Percentiles rank a stretch among this genome's conserved stretches.
Evolutionary conservation across 1,140 invertebrate species (phyloP).

Genomic region (Trachymyrmex septentrionalis): DNA sequence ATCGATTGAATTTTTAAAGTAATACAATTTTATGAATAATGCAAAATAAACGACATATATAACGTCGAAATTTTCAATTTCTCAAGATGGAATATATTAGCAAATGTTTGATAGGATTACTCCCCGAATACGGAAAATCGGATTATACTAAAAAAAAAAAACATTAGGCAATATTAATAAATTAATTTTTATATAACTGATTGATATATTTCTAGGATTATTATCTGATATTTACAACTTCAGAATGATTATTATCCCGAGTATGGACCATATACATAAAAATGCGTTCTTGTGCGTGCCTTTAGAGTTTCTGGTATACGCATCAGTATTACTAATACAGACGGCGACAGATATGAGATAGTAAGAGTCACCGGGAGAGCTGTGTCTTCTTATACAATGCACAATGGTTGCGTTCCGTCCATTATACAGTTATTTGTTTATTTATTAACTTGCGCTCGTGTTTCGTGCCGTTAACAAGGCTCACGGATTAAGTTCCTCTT

Average conservation of each 20-base stretch:
- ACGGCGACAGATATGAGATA: slow-evolving; percentile 72
- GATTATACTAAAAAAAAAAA: not conserved
- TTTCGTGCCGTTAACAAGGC: slow-evolving; percentile 60
- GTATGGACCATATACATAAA: not conserved
- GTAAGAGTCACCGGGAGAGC: slow-evolving; percentile 52
- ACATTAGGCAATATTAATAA: not conserved
- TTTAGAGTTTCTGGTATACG: slow-evolving; percentile 3
- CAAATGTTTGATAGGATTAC: not conserved
- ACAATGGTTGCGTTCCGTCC: slow-evolving; percentile 77
- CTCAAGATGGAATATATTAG: not conserved
- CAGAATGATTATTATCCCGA: not conserved
- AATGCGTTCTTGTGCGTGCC: slow-evolving; percentile 40
- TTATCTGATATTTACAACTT: not conserved
- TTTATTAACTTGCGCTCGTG: slow-evolving; percentile 68
- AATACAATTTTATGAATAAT: not conserved
- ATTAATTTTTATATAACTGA: too few relatives aligned
- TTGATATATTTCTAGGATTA: not conserved
- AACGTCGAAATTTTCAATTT: not conserved
- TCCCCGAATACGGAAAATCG: not conserved
- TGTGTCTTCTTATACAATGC: slow-evolving; percentile 74
- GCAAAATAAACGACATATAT: not conserved
- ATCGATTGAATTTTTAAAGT: not conserved
- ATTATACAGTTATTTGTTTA: slow-evolving; percentile 82
- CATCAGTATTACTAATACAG: slow-evolving; percentile 63
- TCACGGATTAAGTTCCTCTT: slow-evolving; percentile 54